Evolutionary conservation across 2,113 vertebrate species (phyloP).

Genomic region (Clarias gariepinus): DNA sequence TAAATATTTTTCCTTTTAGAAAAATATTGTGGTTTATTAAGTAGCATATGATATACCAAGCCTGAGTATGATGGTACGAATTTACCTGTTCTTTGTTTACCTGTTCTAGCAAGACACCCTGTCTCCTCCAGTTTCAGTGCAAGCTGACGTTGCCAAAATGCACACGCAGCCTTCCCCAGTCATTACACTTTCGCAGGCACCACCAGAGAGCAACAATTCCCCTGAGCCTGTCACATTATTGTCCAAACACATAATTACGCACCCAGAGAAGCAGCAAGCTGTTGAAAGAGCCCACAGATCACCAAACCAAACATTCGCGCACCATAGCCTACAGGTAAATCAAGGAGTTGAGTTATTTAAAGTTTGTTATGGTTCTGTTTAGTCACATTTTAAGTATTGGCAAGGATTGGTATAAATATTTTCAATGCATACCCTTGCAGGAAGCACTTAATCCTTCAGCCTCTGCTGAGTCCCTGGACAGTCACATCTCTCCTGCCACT

Average conservation of each 20-base stretch:
- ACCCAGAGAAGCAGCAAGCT: constrained; percentile 57
- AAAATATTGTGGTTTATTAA: not conserved
- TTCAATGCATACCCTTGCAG: constrained; percentile 51
- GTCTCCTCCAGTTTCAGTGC: constrained; percentile 57
- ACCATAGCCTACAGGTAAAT: constrained; percentile 69
- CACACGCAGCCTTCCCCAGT: constrained; percentile 61
- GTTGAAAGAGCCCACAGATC: constrained; percentile 61
- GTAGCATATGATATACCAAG: not conserved
- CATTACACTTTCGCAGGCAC: constrained; percentile 62
- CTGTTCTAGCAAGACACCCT: constrained; percentile 59
- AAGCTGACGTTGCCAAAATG: constrained; percentile 45
- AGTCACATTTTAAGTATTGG: not conserved
- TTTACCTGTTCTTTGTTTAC: constrained; percentile 6
- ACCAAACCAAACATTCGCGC: constrained; percentile 69
- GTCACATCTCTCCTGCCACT: constrained; percentile 57
- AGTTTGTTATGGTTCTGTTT: not conserved
- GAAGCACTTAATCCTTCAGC: constrained; percentile 63
- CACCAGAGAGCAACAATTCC: constrained; percentile 54
- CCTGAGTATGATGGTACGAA: not conserved
- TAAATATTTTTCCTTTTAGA: not conserved
- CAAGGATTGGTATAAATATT: not conserved
- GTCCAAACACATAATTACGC: constrained; percentile 62
- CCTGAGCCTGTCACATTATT: constrained; percentile 54
- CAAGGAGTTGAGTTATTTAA: not conserved
- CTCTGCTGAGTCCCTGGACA: constrained; percentile 59